phyloP scores from a whole-genome alignment of 2,113 vertebrate genomes.

The Tretioscincus oriximinensis region DNA sequence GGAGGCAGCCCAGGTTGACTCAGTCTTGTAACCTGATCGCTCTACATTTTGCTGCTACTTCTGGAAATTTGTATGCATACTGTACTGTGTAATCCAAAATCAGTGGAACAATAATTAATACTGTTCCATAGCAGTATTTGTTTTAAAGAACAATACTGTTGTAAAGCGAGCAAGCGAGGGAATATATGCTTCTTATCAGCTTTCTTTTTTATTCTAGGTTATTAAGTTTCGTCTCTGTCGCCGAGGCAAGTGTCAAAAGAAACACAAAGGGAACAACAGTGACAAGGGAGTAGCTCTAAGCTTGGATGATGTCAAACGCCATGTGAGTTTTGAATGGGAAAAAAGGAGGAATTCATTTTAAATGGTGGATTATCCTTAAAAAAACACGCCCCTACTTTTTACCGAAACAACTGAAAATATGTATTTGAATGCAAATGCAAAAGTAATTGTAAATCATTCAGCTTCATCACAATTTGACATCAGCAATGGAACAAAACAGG shows the following conservation, averaged over 20 bases:
- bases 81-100: background rate
- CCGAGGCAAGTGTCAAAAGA: constrained; percentile 85
- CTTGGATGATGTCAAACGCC: constrained; percentile 96
- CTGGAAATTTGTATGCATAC: background rate
- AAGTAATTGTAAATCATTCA: too few species aligned
- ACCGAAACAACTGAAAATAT: too few species aligned
- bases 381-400: too few species aligned
- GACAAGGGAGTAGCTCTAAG: constrained; percentile 93
- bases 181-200: background rate
- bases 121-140: background rate
- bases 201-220: constrained; percentile 73
- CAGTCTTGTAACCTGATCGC: background rate
- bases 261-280: constrained; percentile 90
- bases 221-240: constrained; percentile 93
- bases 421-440: too few species aligned
- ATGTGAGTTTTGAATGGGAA: constrained; percentile 78
- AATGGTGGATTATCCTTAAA: too few species aligned
- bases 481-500: too few species aligned
- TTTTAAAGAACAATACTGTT: too few species aligned
- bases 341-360: too few species aligned
- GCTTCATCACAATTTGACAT: too few species aligned
- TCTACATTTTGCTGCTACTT: background rate
- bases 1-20: background rate
- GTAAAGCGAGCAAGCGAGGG: background rate
- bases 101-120: background rate